phyloP scores from a whole-genome alignment of 2,113 vertebrate genomes.

The Butastur rufipennis region DNA sequence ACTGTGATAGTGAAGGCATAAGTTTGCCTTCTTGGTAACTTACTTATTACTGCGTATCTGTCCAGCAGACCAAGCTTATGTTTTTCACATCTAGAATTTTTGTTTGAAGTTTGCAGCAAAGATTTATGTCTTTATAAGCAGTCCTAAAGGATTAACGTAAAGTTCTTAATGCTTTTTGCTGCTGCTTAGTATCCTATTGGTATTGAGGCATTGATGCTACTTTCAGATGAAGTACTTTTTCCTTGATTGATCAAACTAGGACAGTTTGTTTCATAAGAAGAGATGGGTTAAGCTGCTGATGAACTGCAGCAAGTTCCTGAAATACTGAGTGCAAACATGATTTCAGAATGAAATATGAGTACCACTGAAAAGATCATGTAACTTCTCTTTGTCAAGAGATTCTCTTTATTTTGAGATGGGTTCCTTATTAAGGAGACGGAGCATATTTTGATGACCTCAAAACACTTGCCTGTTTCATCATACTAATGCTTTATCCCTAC shows the following conservation, averaged over 20 bases:
- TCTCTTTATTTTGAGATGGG: neutral
- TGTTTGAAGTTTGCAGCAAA: neutral
- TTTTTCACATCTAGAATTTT: neutral
- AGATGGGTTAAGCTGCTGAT: neutral
- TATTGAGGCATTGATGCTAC: neutral
- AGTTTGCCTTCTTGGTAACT: neutral
- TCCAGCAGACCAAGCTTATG: neutral
- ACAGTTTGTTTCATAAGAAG: neutral
- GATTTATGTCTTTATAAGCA: neutral
- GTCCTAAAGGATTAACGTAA: accelerated
- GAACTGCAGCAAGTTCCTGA: neutral
- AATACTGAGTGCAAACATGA: neutral
- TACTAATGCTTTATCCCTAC: neutral
- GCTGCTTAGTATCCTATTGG: neutral
- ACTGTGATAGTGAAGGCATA: accelerated
- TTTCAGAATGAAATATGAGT: neutral
- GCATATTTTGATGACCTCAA: neutral
- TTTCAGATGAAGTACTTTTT: neutral
- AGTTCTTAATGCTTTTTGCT: neutral
- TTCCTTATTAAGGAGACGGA: neutral
- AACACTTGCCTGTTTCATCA: neutral
- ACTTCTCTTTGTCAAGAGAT: neutral
- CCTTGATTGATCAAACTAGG: neutral
- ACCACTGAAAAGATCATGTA: neutral
- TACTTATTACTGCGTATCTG: accelerated